Percentiles rank a stretch among this genome's conserved stretches.
These are phyloP conservation scores for Drosophila kepulauana DNA, from an alignment of 1,140 invertebrate genomes.

Conservation along the genomic window DNA sequence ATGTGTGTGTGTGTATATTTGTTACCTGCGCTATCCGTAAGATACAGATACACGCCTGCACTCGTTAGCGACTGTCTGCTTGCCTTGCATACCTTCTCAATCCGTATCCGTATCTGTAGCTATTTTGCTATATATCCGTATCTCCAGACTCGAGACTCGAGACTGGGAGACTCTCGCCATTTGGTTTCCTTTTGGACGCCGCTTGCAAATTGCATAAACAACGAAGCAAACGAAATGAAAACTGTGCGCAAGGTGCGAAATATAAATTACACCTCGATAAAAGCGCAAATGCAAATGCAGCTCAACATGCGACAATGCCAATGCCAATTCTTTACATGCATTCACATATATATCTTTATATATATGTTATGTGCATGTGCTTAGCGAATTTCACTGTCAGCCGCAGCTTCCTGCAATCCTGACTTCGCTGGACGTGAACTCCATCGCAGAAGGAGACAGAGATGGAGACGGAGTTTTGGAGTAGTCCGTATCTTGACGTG, in stretches of 20 bases:
- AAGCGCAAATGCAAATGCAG: conserved; percentile 65
- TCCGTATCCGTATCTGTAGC: conserved; percentile 15
- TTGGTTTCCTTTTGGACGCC: conserved; percentile 48
- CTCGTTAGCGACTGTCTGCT: conserved; percentile 61
- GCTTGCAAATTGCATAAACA: conserved; percentile 74
- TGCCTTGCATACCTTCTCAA: conserved; percentile 8
- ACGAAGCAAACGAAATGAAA: conserved; percentile 63
- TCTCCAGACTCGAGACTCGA: conserved; percentile 2
- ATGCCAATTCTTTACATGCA: conserved; percentile 10
- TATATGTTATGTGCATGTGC: conserved; percentile 20
- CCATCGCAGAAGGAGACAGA: not conserved
- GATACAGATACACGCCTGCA: conserved; percentile 73
- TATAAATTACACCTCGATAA: conserved; percentile 74
- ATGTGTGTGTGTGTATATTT: conserved; percentile 17
- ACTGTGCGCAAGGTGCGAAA: conserved; percentile 53
- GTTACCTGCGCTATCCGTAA: conserved; percentile 54
- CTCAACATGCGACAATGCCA: conserved; percentile 31
- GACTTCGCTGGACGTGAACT: not conserved
- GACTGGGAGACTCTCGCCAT: conserved; percentile 33
- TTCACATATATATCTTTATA: conserved; percentile 6
- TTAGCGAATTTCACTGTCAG: conserved; percentile 18
- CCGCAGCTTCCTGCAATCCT: conserved; percentile 50
- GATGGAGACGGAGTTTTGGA: not conserved
- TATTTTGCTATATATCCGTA: not conserved
- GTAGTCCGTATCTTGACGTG: conserved; percentile 44